phyloP scores from a whole-genome alignment of 2,113 vertebrate species.

The Nansenia antarctica region DNA sequence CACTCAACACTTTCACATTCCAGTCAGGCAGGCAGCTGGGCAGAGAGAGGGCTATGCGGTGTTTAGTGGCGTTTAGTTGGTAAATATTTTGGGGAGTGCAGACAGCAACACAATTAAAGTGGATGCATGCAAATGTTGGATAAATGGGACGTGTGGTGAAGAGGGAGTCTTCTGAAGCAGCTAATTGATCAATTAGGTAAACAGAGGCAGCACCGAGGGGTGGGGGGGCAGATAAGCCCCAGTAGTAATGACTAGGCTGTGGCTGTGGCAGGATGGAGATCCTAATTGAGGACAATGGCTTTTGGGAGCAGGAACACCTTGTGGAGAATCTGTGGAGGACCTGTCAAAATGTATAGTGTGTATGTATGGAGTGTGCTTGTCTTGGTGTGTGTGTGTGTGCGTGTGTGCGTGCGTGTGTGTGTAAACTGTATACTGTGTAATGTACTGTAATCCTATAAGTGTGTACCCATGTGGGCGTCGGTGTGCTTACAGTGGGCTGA shows the following conservation, averaged over 20 bases:
- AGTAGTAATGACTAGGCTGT: constrained; percentile 57
- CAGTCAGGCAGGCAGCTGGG: constrained; percentile 46
- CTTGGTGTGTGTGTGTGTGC: constrained; percentile 3
- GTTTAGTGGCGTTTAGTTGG: constrained; percentile 51
- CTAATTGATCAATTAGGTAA: constrained; percentile 75
- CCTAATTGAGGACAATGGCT: constrained; percentile 22
- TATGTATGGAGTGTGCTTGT: neutral
- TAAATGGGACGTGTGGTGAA: constrained; percentile 49
- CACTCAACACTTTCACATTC: constrained; percentile 43
- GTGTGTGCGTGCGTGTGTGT: constrained; percentile 9
- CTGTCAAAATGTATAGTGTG: neutral
- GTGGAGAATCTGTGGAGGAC: constrained; percentile 17
- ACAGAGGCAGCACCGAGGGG: constrained; percentile 54
- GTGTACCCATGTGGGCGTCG: neutral
- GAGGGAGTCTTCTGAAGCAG: constrained; percentile 57
- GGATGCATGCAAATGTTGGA: constrained; percentile 67
- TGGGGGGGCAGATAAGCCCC: constrained; percentile 46
- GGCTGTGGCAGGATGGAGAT: constrained; percentile 42
- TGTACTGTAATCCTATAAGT: neutral
- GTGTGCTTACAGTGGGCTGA: neutral
- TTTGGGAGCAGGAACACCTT: constrained; percentile 12
- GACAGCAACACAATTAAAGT: constrained; percentile 64
- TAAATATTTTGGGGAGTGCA: constrained; percentile 65
- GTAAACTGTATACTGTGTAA: neutral
- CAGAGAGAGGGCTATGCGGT: constrained; percentile 51